phyloP scores from a whole-genome alignment of 2,888 invertebrate species.

The Brachypterus glaber region DNA sequence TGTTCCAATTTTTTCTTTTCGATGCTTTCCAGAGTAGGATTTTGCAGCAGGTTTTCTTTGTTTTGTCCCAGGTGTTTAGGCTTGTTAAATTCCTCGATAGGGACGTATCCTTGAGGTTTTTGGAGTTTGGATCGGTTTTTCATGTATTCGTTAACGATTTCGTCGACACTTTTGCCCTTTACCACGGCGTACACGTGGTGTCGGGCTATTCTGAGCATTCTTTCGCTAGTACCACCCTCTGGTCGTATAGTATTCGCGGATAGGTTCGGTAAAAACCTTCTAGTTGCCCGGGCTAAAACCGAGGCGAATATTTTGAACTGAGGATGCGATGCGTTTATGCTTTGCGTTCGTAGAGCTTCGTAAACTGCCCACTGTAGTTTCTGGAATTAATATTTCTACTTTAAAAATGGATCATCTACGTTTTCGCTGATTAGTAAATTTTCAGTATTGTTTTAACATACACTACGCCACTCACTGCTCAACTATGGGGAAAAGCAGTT shows the following conservation, averaged over 20 bases:
- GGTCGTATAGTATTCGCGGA: constrained; percentile 40
- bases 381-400: constrained; percentile 41
- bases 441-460: too few relatives aligned
- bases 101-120: constrained; percentile 42
- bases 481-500: too few relatives aligned
- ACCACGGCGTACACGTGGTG: constrained; percentile 56
- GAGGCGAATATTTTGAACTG: constrained; percentile 64
- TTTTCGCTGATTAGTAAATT: too few relatives aligned
- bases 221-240: constrained; percentile 57
- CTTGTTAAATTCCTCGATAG: constrained; percentile 34
- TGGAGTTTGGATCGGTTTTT: constrained; percentile 34
- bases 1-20: constrained; percentile 19
- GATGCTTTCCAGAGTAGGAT: constrained; percentile 33
- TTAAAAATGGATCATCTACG: too few relatives aligned
- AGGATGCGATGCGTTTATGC: constrained; percentile 58
- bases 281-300: constrained; percentile 56
- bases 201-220: constrained; percentile 60
- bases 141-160: constrained; percentile 44
- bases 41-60: constrained; percentile 44
- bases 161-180: constrained; percentile 54
- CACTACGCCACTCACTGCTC: too few relatives aligned
- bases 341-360: constrained; percentile 61
- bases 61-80: constrained; percentile 37
- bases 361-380: constrained; percentile 77
- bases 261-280: constrained; percentile 52